These are phyloP conservation scores for Ictalurus furcatus DNA, from an alignment of 2,113 vertebrate species.

Conservation along the genomic window DNA sequence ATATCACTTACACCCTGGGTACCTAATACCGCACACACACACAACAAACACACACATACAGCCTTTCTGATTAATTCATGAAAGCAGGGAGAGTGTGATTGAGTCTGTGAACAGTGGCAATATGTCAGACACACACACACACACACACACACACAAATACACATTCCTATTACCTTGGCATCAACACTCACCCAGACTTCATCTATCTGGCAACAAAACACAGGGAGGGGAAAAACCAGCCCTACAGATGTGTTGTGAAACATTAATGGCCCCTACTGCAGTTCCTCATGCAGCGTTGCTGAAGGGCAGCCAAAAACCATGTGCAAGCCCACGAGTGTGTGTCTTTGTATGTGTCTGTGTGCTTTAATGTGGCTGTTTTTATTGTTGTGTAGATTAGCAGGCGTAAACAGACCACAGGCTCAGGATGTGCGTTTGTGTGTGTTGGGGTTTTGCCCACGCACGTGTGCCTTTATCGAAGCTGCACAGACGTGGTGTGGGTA, in stretches of 20 bases:
- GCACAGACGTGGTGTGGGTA: constrained; percentile 72
- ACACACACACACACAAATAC: constrained; percentile 63
- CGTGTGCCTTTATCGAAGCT: constrained; percentile 75
- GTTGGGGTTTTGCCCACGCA: constrained; percentile 40
- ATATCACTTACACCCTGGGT: constrained; percentile 83
- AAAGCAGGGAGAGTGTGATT: constrained; percentile 84
- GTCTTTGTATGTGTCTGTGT: constrained; percentile 18
- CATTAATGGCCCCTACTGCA: constrained; percentile 82
- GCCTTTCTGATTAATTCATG: constrained; percentile 95
- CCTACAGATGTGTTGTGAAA: constrained; percentile 75
- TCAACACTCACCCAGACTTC: constrained; percentile 57
- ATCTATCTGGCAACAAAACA: constrained; percentile 48
- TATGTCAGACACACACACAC: constrained; percentile 61
- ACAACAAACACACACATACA: constrained; percentile 76
- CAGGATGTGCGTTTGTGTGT: not conserved
- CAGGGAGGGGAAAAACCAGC: constrained; percentile 25
- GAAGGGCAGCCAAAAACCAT: constrained; percentile 59
- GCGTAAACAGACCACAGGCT: constrained; percentile 65
- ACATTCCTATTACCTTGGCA: constrained; percentile 63
- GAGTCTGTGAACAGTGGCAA: constrained; percentile 77
- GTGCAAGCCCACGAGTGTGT: constrained; percentile 27
- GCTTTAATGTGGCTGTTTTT: constrained; percentile 49
- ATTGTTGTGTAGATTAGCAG: constrained; percentile 69
- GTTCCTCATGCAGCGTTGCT: constrained; percentile 67
- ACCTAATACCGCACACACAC: constrained; percentile 56